phyloP scores from a whole-genome alignment of 2,797 vertebrate species.

The Chaetodon trifasciatus region DNA sequence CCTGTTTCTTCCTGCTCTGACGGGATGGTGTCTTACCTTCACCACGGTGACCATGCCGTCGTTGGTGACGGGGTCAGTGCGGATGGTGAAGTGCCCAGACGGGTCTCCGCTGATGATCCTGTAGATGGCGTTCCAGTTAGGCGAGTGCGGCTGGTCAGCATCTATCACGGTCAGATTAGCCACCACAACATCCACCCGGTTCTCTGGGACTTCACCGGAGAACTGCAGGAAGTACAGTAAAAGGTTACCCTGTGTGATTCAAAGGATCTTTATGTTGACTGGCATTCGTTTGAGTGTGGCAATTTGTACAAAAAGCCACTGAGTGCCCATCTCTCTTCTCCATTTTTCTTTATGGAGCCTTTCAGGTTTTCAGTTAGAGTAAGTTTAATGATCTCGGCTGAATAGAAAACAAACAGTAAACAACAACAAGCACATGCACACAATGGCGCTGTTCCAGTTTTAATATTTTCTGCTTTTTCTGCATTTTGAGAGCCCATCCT shows the following conservation, averaged over 20 bases:
- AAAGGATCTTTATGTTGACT: constrained; percentile 21
- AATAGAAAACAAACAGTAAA: constrained; percentile 63
- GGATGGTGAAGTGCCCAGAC: constrained; percentile 91
- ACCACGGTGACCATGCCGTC: constrained; percentile 95
- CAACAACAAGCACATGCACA: constrained; percentile 41
- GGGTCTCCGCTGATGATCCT: constrained; percentile 95
- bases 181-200: constrained; percentile 90
- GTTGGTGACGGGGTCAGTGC: constrained; percentile 92
- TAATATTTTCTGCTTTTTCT: constrained; percentile 25
- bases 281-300: constrained; percentile 32
- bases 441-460: constrained; percentile 48
- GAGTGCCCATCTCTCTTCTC: constrained; percentile 32
- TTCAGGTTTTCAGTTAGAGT: constrained; percentile 54
- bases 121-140: constrained; percentile 96
- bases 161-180: constrained; percentile 94
- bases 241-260: constrained; percentile 20
- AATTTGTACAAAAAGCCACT: constrained; percentile 45
- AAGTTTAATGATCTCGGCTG: constrained; percentile 55
- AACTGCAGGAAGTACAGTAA: constrained; percentile 81
- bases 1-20: constrained; percentile 18
- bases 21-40: constrained; percentile 85
- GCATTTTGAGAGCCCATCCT: constrained; percentile 20
- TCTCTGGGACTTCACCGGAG: constrained; percentile 93
- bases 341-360: constrained; percentile 42
- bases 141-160: constrained; percentile 93